phyloP scores from a whole-genome alignment of 2,113 vertebrate species.

The Leiothrix lutea region DNA sequence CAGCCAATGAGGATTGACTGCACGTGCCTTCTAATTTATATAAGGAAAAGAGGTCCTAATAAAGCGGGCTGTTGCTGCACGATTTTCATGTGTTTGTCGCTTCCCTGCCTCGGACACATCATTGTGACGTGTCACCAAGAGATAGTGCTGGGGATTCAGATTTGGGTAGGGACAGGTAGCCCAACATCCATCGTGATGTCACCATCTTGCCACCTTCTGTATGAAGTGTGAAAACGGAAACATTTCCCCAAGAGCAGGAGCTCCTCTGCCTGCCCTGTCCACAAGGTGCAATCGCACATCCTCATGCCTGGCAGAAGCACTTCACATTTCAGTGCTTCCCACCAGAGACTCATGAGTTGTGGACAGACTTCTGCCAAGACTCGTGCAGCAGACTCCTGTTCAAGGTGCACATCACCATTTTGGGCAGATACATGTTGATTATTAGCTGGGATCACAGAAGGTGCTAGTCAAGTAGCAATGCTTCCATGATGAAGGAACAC shows the following conservation, averaged over 20 bases:
- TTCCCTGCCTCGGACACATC: no score
- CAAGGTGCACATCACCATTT: background rate
- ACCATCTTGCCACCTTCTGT: background rate
- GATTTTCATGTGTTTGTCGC: no score
- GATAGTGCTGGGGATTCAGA: background rate
- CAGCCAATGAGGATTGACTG: background rate
- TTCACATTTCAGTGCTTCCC: background rate
- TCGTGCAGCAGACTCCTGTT: background rate
- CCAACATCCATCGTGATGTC: rapidly evolving
- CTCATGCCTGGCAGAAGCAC: background rate
- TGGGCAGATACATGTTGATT: background rate
- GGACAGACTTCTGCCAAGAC: background rate
- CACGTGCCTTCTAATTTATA: background rate
- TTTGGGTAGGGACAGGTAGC: background rate
- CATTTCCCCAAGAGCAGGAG: background rate
- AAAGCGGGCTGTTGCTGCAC: no score
- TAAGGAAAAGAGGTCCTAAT: no score
- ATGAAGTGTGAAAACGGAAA: background rate
- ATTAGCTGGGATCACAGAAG: background rate
- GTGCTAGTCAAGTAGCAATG: background rate
- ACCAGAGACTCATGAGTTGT: rapidly evolving
- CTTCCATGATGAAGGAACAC: background rate
- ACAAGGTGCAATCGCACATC: background rate
- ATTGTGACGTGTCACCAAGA: background rate
- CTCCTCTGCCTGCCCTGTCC: background rate